Conservation (phyloP, 2,113 vertebrate genomes). For the Onychostruthus taczanowskii region DNA sequence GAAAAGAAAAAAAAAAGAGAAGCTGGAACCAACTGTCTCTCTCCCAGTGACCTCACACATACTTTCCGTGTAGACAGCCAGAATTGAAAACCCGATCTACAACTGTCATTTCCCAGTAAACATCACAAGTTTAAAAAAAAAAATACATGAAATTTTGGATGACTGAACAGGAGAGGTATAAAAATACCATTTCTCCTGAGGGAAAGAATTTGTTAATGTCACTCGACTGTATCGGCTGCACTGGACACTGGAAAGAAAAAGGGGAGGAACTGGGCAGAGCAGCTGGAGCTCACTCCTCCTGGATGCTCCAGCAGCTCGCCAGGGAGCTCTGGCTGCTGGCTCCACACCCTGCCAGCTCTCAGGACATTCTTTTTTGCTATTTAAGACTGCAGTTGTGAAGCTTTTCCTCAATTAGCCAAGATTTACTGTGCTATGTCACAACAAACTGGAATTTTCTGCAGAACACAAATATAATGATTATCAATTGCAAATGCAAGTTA, state of each 20-base stretch:
- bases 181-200: neutral
- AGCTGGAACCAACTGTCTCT: neutral
- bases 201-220: neutral
- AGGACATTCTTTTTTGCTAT: neutral
- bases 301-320: rapidly evolving
- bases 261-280: rapidly evolving
- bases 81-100: neutral
- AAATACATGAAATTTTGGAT: neutral
- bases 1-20: neutral
- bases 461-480: neutral
- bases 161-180: neutral
- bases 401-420: neutral
- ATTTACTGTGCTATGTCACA: neutral
- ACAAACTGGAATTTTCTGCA: neutral
- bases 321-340: rapidly evolving
- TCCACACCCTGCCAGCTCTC: neutral
- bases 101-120: neutral
- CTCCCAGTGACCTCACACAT: neutral
- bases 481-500: neutral
- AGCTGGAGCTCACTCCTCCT: neutral
- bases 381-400: neutral
- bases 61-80: neutral
- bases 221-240: neutral
- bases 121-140: neutral
- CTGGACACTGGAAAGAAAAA: neutral